These are phyloP conservation scores for Therioaphis trifolii DNA, from an alignment of 2,888 invertebrate species.

Conservation along the genomic window DNA sequence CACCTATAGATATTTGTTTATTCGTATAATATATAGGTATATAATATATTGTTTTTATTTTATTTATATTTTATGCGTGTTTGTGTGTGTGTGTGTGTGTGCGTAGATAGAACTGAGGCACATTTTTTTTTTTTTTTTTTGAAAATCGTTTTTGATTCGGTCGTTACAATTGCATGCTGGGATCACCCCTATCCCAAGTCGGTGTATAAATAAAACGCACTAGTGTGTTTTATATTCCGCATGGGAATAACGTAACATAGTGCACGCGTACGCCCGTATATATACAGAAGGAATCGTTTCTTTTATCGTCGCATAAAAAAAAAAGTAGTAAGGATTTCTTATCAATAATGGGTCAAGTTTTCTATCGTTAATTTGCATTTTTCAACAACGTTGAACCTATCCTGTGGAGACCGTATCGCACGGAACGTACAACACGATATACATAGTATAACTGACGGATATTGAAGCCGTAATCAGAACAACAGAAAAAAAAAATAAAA, in stretches of 20 bases:
- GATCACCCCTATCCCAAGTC: neutral
- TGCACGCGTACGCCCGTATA: neutral
- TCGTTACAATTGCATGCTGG: slow-evolving; percentile 51
- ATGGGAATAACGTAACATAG: slow-evolving; percentile 46
- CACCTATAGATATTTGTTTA: too few relatives aligned
- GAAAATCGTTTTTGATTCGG: slow-evolving; percentile 59
- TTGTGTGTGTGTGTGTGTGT: neutral
- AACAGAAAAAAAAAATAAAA: too few relatives aligned
- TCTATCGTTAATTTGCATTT: slow-evolving; percentile 51
- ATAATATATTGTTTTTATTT: too few relatives aligned
- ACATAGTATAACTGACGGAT: neutral
- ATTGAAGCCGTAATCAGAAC: neutral
- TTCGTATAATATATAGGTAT: too few relatives aligned
- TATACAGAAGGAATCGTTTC: slow-evolving; percentile 24
- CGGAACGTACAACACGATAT: neutral
- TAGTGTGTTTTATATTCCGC: slow-evolving; percentile 58
- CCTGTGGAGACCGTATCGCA: neutral
- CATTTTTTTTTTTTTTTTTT: neutral
- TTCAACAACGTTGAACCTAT: slow-evolving; percentile 32
- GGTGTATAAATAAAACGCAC: slow-evolving; percentile 52
- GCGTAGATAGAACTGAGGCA: neutral
- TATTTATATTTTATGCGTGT: too few relatives aligned
- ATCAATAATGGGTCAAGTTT: slow-evolving; percentile 59
- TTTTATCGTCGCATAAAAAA: slow-evolving; percentile 56
- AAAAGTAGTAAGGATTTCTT: slow-evolving; percentile 48